A percentile compares a stretch with the other conserved stretches of the same genome.
These are phyloP conservation scores for Panagrolaimus sp. DNA, from an alignment of 1,140 invertebrate species.

Conservation along the genomic window DNA sequence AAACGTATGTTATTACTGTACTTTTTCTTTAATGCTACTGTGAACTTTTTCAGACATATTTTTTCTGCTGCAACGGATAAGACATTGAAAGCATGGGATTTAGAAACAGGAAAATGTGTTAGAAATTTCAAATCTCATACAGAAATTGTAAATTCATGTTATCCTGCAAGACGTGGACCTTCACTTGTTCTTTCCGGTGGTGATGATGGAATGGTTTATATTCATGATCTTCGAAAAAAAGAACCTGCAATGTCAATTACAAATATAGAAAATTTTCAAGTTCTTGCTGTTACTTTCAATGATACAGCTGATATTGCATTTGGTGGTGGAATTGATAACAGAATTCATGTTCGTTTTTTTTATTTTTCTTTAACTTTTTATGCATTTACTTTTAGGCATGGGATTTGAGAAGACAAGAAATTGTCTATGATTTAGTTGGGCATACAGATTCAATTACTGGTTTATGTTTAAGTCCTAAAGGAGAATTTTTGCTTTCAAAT, in stretches of 20 bases:
- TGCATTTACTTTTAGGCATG: constrained; percentile 67
- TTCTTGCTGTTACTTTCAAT: constrained; percentile 86
- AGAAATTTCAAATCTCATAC: constrained; percentile 78
- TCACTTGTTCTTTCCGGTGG: constrained; percentile 82
- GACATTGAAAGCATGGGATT: constrained; percentile 89
- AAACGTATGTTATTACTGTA: constrained; percentile 60
- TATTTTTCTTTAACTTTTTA: neutral
- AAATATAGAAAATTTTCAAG: constrained; percentile 68
- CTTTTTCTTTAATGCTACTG: neutral
- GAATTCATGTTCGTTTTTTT: constrained; percentile 72
- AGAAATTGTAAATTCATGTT: constrained; percentile 64
- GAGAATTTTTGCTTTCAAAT: constrained; percentile 85
- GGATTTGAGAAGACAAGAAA: constrained; percentile 84
- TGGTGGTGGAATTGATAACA: constrained; percentile 91
- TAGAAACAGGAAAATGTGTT: constrained; percentile 75
- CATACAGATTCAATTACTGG: constrained; percentile 93
- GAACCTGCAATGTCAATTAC: constrained; percentile 75
- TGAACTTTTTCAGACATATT: constrained; percentile 64
- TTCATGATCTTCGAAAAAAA: constrained; percentile 76
- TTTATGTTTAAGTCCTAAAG: constrained; percentile 82
- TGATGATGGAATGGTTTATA: constrained; percentile 74
- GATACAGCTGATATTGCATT: constrained; percentile 84
- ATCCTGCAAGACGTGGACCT: constrained; percentile 74
- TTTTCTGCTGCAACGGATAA: constrained; percentile 89
- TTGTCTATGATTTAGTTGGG: constrained; percentile 76